Conservation (phyloP, 2,888 invertebrate species). For the Coleophora deauratella region DNA sequence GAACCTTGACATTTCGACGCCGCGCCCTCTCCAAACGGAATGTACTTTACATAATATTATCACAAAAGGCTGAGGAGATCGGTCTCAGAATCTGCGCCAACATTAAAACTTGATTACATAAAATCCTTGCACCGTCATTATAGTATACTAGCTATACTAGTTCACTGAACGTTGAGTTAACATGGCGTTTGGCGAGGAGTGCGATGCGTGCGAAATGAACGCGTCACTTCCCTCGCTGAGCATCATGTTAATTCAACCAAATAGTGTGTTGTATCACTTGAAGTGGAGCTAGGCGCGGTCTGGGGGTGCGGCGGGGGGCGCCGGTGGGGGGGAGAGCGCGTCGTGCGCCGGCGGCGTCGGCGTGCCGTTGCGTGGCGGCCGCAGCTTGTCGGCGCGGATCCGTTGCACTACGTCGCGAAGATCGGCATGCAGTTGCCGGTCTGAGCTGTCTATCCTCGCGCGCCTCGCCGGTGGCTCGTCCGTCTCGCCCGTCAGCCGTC, state of each 20-base stretch:
- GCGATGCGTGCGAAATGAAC: no score
- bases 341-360: conserved; percentile 41
- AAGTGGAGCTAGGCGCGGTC: conserved; percentile 35
- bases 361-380: conserved; percentile 47
- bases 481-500: conserved; percentile 81
- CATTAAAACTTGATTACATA: neutral
- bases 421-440: conserved; percentile 58
- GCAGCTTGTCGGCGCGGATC: conserved; percentile 62
- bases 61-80: conserved; percentile 59
- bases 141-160: no score
- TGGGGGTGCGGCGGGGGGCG: conserved; percentile 34
- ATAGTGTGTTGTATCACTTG: conserved; percentile 18
- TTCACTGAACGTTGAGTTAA: no score
- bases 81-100: conserved; percentile 21
- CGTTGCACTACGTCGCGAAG: conserved; percentile 68
- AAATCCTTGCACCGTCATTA: neutral
- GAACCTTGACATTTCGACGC: conserved; percentile 14
- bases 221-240: no score
- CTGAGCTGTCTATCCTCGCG: conserved; percentile 71
- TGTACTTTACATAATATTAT: conserved; percentile 66
- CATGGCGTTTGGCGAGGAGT: no score
- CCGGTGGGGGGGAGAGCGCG: conserved; percentile 29
- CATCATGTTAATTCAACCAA: no score
- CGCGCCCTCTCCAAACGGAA: conserved; percentile 41
- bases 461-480: conserved; percentile 67